These are phyloP conservation scores for Mya arenaria DNA, from an alignment of 1,140 invertebrate species.

Conservation along the genomic window DNA sequence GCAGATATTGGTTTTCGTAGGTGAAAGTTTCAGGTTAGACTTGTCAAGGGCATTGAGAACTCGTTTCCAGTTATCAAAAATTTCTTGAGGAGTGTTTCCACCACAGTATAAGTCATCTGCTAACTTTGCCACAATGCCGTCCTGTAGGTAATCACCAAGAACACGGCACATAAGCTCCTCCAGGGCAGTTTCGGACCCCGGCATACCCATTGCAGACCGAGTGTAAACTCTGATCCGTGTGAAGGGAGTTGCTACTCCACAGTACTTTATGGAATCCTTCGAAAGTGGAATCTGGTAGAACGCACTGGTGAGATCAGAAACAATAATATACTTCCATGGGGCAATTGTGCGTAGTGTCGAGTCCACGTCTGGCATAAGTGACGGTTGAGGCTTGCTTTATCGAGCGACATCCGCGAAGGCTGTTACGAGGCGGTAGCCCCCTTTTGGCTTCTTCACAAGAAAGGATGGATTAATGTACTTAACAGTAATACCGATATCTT, in stretches of 20 bases:
- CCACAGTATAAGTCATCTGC: slow-evolving; percentile 53
- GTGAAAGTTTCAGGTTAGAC: slow-evolving; percentile 18
- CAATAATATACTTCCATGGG: slow-evolving; percentile 56
- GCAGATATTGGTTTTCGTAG: slow-evolving; percentile 36
- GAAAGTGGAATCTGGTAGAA: slow-evolving; percentile 60
- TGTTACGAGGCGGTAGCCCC: slow-evolving; percentile 38
- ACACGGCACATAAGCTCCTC: slow-evolving; percentile 65
- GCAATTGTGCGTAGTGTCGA: slow-evolving; percentile 55
- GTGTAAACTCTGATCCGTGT: slow-evolving; percentile 56
- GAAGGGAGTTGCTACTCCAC: slow-evolving; percentile 57
- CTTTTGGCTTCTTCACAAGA: slow-evolving; percentile 9
- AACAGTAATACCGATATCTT: slow-evolving; percentile 7
- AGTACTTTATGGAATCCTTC: slow-evolving; percentile 57
- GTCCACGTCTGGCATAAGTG: slow-evolving; percentile 55
- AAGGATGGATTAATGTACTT: not conserved
- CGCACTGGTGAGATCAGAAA: slow-evolving; percentile 56
- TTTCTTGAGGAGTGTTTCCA: slow-evolving; percentile 38
- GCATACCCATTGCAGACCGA: slow-evolving; percentile 63
- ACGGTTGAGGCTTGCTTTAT: slow-evolving; percentile 61
- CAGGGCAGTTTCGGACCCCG: slow-evolving; percentile 56
- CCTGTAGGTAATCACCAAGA: slow-evolving; percentile 57
- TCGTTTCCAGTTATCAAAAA: slow-evolving; percentile 15
- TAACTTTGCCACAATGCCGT: slow-evolving; percentile 56
- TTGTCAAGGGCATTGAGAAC: slow-evolving; percentile 39
- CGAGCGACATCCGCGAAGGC: slow-evolving; percentile 45